Conservation (phyloP, 2,888 invertebrate species). For the Apomyelois bistriatella region DNA sequence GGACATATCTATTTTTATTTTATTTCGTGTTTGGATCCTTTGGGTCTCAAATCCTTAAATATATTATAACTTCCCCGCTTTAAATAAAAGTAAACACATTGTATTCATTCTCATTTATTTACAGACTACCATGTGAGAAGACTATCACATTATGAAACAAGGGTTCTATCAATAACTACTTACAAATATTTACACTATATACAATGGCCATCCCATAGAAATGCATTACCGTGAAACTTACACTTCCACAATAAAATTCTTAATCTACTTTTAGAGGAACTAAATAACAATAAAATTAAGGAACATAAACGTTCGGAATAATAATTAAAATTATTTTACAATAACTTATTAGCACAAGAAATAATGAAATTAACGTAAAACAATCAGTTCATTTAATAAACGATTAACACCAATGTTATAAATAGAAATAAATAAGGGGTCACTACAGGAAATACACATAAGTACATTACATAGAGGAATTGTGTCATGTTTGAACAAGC, state of each 20-base stretch:
- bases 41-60: no score
- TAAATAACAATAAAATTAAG: conserved; percentile 47
- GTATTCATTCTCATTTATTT: conserved; percentile 75
- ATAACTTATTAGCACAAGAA: conserved; percentile 43
- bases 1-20: no score
- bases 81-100: conserved; percentile 31
- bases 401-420: conserved; percentile 24
- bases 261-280: conserved; percentile 42
- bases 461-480: conserved; percentile 15
- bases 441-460: no score
- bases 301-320: conserved; percentile 44
- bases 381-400: conserved; percentile 48
- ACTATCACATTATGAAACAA: conserved; percentile 76
- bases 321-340: conserved; percentile 30
- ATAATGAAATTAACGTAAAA: conserved; percentile 34
- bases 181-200: conserved; percentile 60
- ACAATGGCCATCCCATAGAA: conserved; percentile 52
- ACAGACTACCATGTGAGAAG: conserved; percentile 69
- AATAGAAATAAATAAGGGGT: conserved; percentile 20
- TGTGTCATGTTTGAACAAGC: conserved; percentile 11
- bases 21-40: no score
- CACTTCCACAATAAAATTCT: conserved; percentile 37
- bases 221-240: conserved; percentile 51
- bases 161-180: conserved; percentile 34
- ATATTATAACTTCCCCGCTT: neutral